Base-by-base conservation (phyloP, 2,888 invertebrate species). In the Sphaerophoria rueppellii region DNA sequence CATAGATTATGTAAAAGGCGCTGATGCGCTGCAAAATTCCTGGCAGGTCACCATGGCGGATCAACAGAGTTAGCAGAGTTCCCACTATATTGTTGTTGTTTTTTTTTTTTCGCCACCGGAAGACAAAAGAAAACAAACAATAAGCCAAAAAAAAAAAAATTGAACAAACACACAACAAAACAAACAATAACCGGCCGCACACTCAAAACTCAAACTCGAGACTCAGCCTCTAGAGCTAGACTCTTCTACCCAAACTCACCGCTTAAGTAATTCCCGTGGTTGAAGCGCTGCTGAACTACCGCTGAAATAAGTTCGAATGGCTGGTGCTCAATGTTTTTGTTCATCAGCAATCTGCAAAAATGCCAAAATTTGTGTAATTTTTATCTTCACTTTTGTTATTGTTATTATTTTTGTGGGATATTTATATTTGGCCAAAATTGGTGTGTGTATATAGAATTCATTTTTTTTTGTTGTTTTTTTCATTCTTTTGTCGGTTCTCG, bases 221-320 rank as follows among this genome's bases (percentile, higher is more conserved):
- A 2, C 24, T 24, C 24, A 24, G 24, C 24, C 24, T 24, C 24
- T 24, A 24, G 24, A 24, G 24, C 24, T 24, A 24, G 24, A 24
- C 24, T 24, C 24, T 9, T 16, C 37, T 4, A 4, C 35, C 48
- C 50, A 52, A 46, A 79, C 77, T 87, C 86, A 89, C 89, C 88
- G 78, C 88, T 96, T 89, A 96, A 97, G 90, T 95, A 95, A 89
- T 97, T 96, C 70, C 95, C 93, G 90, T 95, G 95, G 32, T 95
- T 94, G 90, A 97, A 97, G 88, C 94, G 94, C 90, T 96, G 96
- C 89, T 96, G 96, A 54, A 97, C 93, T 89, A 96, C 95, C 87
- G 93, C 93, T 69, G 95, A 95, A 88, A 98, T 93, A 57, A 93
- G 93, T 89, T 98, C 97, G 89, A 98, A 93, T 37, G 95, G 94